Conservation (phyloP, 92 coral and sea anemone species). For the Epizoanthus fatuus region DNA sequence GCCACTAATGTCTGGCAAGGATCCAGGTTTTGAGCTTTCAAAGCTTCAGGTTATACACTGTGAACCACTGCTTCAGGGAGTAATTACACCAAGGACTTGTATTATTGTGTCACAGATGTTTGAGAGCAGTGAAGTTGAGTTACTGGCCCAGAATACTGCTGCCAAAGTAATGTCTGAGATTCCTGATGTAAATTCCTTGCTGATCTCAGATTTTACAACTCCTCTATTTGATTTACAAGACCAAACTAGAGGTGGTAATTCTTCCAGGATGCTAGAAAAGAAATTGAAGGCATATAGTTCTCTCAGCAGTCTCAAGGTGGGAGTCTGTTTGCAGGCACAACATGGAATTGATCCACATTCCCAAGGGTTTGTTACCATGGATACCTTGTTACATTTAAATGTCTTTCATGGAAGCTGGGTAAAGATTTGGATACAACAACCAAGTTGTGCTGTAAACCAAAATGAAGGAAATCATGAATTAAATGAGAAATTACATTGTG, state of each 20-base stretch:
- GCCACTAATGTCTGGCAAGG: background rate
- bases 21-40: background rate
- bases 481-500: background rate
- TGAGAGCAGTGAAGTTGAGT: background rate
- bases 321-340: conserved; percentile 5
- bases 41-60: conserved; percentile 46
- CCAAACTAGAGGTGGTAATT: background rate
- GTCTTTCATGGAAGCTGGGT: conserved; percentile 87
- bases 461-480: background rate
- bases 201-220: conserved; percentile 73
- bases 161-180: background rate
- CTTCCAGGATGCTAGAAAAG: background rate
- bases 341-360: conserved; percentile 5
- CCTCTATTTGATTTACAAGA: conserved; percentile 26
- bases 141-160: background rate
- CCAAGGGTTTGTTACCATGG: conserved; percentile 61
- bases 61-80: conserved; percentile 80
- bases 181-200: conserved; percentile 11
- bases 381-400: conserved; percentile 61
- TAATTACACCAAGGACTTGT: conserved; percentile 56
- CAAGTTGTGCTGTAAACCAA: background rate
- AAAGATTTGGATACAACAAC: conserved; percentile 53
- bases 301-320: conserved; percentile 8
- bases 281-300: background rate
- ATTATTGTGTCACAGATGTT: conserved; percentile 39